Percentiles rank a stretch among this genome's conserved stretches.
Evolutionary conservation across 1,140 invertebrate species (phyloP).

Genomic region (Druon quercuslanigerum): DNA sequence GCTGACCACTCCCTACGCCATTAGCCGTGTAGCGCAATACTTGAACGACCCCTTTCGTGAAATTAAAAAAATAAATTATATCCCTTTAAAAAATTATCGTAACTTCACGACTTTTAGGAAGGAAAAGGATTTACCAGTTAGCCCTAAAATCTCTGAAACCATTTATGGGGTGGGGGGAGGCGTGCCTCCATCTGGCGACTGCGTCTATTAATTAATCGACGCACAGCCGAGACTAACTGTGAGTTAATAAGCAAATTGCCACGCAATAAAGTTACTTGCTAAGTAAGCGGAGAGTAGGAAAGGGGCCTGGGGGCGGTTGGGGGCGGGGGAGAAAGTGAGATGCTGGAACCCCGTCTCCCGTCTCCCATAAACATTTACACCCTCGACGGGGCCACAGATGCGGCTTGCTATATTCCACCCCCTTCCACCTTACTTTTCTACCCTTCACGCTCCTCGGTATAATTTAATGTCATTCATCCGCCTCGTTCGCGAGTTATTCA

Average conservation of each 20-base stretch:
- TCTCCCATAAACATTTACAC: slow-evolving; percentile 60
- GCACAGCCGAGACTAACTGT: slow-evolving; percentile 72
- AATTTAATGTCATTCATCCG: slow-evolving; percentile 74
- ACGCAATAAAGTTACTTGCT: slow-evolving; percentile 71
- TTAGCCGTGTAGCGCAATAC: not conserved
- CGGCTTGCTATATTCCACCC: slow-evolving; percentile 64
- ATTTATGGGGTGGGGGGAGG: slow-evolving; percentile 46
- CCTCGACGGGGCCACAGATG: slow-evolving; percentile 69
- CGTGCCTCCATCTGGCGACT: slow-evolving; percentile 73
- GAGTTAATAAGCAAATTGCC: slow-evolving; percentile 75
- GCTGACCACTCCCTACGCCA: not conserved
- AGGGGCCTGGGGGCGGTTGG: slow-evolving; percentile 19
- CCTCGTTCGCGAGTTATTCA: slow-evolving; percentile 62
- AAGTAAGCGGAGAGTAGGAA: slow-evolving; percentile 44
- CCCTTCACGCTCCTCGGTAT: slow-evolving; percentile 52
- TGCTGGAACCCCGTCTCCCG: slow-evolving; percentile 51
- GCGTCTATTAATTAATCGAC: slow-evolving; percentile 73
- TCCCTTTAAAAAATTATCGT: too few relatives aligned
- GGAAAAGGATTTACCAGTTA: too few relatives aligned
- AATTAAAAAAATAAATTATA: too few relatives aligned
- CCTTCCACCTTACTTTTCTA: slow-evolving; percentile 22
- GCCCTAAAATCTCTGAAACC: too few relatives aligned
- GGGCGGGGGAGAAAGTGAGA: slow-evolving; percentile 42
- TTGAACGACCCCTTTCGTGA: too few relatives aligned
- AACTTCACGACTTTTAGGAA: too few relatives aligned